Conservation (phyloP, 2,888 invertebrate species). For the Drosophila rubida region DNA sequence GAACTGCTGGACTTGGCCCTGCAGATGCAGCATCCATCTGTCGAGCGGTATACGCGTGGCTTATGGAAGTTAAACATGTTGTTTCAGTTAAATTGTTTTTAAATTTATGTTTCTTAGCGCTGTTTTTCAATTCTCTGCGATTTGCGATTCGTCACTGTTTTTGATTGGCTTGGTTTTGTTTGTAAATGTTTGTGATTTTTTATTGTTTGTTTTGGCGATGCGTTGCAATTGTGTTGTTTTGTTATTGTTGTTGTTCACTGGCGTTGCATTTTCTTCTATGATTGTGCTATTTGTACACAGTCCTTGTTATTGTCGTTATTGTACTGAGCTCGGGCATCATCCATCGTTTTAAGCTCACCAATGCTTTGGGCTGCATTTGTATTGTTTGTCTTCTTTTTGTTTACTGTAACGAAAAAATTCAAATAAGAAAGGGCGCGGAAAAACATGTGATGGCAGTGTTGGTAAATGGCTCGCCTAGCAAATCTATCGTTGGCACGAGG, state of each 20-base stretch:
- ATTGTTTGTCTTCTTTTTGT: not conserved
- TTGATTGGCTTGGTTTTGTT: slow-evolving; percentile 13
- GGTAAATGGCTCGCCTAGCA: slow-evolving; percentile 15
- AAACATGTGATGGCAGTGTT: slow-evolving; percentile 45
- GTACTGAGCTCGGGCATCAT: slow-evolving; percentile 47
- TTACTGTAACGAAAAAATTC: slow-evolving; percentile 35
- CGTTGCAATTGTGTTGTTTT: slow-evolving; percentile 87
- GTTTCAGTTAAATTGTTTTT: not conserved
- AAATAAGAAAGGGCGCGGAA: slow-evolving; percentile 41
- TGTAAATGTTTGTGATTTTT: slow-evolving; percentile 22
- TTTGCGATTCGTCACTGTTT: slow-evolving; percentile 11
- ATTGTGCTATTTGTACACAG: slow-evolving; percentile 59
- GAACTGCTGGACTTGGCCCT: slow-evolving; percentile 95
- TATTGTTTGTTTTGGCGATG: slow-evolving; percentile 11
- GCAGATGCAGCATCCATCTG: slow-evolving; percentile 94
- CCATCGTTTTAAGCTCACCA: slow-evolving; percentile 57
- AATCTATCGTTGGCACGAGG: slow-evolving; percentile 16
- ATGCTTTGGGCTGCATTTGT: slow-evolving; percentile 63
- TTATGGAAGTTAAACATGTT: slow-evolving; percentile 94
- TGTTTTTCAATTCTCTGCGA: not conserved
- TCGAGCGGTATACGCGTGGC: slow-evolving; percentile 93
- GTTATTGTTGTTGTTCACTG: slow-evolving; percentile 49
- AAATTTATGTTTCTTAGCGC: not conserved
- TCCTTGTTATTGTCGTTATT: slow-evolving; percentile 25
- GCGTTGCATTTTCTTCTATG: slow-evolving; percentile 15